phyloP scores from a whole-genome alignment of 2,797 vertebrate species.

The Phoeniculus purpureus region DNA sequence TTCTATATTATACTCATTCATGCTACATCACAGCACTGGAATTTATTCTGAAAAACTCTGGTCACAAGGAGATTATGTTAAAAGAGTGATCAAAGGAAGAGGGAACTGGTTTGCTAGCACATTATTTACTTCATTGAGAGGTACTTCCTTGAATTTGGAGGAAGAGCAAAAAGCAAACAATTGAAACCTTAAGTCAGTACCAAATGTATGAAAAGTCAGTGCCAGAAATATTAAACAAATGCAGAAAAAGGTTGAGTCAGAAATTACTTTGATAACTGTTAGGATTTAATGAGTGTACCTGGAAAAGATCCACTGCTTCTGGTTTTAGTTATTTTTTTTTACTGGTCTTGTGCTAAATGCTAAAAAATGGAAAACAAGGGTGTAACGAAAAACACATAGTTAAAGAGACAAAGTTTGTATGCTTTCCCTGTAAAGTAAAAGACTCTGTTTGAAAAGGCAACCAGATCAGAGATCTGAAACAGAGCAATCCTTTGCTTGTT shows the following conservation, averaged over 20 bases:
- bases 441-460: background rate
- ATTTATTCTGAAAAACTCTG: background rate
- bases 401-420: background rate
- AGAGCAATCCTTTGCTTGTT: background rate
- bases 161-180: background rate
- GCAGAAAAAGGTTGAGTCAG: background rate
- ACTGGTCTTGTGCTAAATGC: background rate
- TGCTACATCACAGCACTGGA: accelerated
- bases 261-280: background rate
- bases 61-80: background rate
- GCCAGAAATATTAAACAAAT: background rate
- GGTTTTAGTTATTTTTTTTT: background rate
- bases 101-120: background rate
- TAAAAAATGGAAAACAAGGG: background rate
- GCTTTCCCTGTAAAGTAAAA: too few relatives aligned
- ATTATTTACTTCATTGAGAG: background rate
- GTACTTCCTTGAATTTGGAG: background rate
- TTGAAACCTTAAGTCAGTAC: background rate
- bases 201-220: background rate
- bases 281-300: background rate
- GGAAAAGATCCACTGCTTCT: background rate
- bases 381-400: background rate
- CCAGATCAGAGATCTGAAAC: background rate
- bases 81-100: background rate
- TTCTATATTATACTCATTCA: background rate